A percentile compares a stretch with the other conserved stretches of the same genome.
These are phyloP conservation scores for Platygyra sinensis DNA, from an alignment of 64 coral and sea anemone genomes.

Conservation along the genomic window DNA sequence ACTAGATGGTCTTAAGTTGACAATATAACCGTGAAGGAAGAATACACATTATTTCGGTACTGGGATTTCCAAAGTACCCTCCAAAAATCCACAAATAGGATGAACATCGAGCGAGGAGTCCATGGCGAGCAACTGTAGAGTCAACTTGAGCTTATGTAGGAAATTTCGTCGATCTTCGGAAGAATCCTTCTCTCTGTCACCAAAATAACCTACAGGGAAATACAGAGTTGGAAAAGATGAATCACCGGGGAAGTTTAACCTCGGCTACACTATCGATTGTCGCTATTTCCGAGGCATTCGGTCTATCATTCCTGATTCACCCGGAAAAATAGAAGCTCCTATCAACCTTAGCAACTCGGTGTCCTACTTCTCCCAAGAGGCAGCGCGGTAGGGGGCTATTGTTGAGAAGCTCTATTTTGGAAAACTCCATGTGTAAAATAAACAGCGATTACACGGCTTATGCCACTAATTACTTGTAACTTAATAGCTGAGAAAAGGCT, in stretches of 20 bases:
- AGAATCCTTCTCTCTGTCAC: background rate
- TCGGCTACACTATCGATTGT: background rate
- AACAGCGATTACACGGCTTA: background rate
- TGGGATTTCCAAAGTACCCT: background rate
- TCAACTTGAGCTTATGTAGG: background rate
- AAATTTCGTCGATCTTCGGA: background rate
- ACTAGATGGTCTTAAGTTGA: background rate
- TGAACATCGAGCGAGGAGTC: background rate
- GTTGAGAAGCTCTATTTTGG: background rate
- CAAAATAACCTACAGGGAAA: background rate
- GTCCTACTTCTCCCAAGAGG: background rate
- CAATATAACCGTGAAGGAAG: background rate
- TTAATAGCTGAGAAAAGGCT: background rate
- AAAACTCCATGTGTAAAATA: background rate
- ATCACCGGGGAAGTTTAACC: constrained; percentile 1
- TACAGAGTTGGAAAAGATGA: background rate
- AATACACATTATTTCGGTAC: background rate
- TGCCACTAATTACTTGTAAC: background rate
- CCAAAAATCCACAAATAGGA: constrained; percentile 23
- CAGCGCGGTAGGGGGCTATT: constrained; percentile 26
- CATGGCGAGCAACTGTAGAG: background rate
- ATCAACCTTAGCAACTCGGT: constrained; percentile 14
- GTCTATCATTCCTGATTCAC: constrained; percentile 32
- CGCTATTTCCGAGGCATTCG: constrained; percentile 5
- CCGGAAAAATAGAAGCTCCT: background rate